A percentile compares a stretch with the other conserved stretches of the same genome.
Conservation (phyloP, 1,140 invertebrate species). For the Plodia interpunctella region DNA sequence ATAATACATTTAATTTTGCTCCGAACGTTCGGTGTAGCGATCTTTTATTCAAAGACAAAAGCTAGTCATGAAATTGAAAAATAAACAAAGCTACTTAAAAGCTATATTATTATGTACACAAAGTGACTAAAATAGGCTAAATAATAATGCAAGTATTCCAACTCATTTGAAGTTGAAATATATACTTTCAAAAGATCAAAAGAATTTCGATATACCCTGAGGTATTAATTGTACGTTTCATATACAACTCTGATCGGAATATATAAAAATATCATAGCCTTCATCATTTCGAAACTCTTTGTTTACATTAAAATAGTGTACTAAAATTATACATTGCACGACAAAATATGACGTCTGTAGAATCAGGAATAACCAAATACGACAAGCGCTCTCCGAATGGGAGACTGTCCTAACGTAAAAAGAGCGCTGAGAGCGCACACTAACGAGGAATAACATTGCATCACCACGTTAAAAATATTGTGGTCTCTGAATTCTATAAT, state of each 20-base stretch:
- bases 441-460: slow-evolving; percentile 9
- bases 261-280: neutral
- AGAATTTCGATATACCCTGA: neutral
- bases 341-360: neutral
- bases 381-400: neutral
- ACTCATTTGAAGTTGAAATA: slow-evolving; percentile 51
- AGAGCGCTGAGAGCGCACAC: neutral
- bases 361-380: neutral
- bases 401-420: neutral
- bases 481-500: slow-evolving; percentile 37
- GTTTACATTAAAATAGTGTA: neutral
- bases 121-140: slow-evolving; percentile 46
- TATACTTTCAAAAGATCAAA: slow-evolving; percentile 33
- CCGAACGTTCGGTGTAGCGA: neutral
- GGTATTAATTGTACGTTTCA: neutral
- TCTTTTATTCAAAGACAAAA: slow-evolving; percentile 1
- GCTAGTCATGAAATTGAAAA: slow-evolving; percentile 27
- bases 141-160: slow-evolving; percentile 28
- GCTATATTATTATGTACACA: slow-evolving; percentile 57
- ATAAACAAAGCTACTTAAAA: slow-evolving; percentile 49
- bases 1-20: neutral
- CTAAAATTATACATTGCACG: slow-evolving; percentile 3
- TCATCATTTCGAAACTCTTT: neutral
- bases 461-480: slow-evolving; percentile 29
- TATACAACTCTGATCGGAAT: neutral